Evolutionary conservation across 2,113 vertebrate genomes (phyloP).

Genomic region (Suricata suricatta): DNA sequence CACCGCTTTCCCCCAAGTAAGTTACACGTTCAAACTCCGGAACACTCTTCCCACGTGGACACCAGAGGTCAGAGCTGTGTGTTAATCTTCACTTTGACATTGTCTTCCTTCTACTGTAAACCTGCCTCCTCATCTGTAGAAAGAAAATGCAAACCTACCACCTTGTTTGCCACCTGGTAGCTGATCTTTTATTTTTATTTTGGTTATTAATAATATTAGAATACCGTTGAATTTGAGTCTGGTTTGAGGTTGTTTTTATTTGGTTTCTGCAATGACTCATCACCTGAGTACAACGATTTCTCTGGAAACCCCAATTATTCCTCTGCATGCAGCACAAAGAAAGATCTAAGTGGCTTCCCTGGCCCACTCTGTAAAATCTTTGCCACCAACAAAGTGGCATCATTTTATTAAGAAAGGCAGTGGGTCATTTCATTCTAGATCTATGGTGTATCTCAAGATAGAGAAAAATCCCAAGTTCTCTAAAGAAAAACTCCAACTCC

Average conservation of each 20-base stretch:
- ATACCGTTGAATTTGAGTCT: background rate
- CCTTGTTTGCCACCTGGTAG: background rate
- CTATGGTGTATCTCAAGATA: background rate
- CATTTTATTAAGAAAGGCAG: background rate
- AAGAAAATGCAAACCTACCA: background rate
- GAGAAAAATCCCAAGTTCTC: slow-evolving; percentile 6
- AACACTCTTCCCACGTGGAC: background rate
- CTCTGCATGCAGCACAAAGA: background rate
- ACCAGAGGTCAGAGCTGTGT: background rate
- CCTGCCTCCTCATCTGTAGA: background rate
- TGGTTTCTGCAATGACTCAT: background rate
- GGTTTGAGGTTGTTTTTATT: slow-evolving; percentile 1
- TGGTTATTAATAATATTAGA: background rate
- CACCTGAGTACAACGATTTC: background rate
- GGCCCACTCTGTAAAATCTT: background rate
- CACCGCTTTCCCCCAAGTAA: background rate
- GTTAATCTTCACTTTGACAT: background rate
- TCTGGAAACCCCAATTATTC: background rate
- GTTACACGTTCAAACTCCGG: background rate
- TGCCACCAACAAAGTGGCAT: background rate
- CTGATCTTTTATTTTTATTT: slow-evolving; percentile 13
- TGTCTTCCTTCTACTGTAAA: background rate
- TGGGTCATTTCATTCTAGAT: background rate
- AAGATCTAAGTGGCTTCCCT: background rate
- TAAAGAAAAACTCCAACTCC: background rate